Conservation (phyloP, 1,140 invertebrate species). For the Plutomurus gul region DNA sequence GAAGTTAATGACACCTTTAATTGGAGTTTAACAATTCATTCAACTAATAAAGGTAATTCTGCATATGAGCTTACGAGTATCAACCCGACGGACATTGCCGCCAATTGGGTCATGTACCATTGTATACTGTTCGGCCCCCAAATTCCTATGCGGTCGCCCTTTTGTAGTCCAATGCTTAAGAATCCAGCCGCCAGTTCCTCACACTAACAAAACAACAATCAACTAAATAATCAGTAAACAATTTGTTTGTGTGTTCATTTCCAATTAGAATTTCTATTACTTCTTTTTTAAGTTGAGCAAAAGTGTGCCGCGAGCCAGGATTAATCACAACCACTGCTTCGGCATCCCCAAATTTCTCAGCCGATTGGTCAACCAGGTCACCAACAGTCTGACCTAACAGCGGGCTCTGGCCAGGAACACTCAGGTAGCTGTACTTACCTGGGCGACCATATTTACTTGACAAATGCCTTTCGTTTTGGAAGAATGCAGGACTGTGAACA, state of each 20-base stretch:
- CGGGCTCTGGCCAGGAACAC: constrained; percentile 63
- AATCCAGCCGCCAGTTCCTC: constrained; percentile 84
- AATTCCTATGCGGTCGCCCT: constrained; percentile 82
- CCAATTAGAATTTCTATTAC: too few relatives aligned
- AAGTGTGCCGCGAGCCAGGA: constrained; percentile 68
- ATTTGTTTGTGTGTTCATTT: too few relatives aligned
- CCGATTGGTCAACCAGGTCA: constrained; percentile 64
- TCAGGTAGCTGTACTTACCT: constrained; percentile 53
- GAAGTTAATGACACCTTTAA: too few relatives aligned
- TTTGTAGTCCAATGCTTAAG: constrained; percentile 72
- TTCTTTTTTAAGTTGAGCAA: constrained; percentile 65
- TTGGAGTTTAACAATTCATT: too few relatives aligned
- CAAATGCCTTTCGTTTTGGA: too few relatives aligned
- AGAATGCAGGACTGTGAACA: too few relatives aligned
- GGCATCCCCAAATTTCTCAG: constrained; percentile 62
- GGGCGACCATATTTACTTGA: too few relatives aligned
- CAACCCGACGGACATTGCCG: constrained; percentile 78
- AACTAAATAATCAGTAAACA: too few relatives aligned
- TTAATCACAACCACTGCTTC: constrained; percentile 64
- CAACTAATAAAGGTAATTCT: too few relatives aligned
- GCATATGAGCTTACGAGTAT: constrained; percentile 78
- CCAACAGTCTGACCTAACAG: constrained; percentile 68
- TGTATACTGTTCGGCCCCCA: constrained; percentile 85
- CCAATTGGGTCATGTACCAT: constrained; percentile 80
- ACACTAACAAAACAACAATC: constrained; percentile 65